Evolutionary conservation across 1,140 invertebrate species (phyloP), one percentile per base, ranked within the genome.

Genomic region (Drosophila tristis): DNA sequence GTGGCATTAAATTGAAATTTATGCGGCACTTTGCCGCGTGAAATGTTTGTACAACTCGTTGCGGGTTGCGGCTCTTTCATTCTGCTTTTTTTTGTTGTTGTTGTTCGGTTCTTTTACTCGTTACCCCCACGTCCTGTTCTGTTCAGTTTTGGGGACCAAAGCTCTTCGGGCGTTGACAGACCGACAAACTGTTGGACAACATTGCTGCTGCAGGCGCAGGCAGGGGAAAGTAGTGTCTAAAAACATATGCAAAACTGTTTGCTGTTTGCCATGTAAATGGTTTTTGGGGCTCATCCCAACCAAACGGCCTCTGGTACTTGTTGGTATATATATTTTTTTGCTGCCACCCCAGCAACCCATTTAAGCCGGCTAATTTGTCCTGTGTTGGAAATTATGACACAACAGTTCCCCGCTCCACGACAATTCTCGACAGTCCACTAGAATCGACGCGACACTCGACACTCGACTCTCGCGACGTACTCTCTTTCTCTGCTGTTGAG

Each of bases 21-120:
- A 87, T 87, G 82, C 82, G 84, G 82, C 84, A 87, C 84, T 87
- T 87, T 87, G 82, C 82, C 84, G 82, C 82, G 82, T 87, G 82
- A 87, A 87, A 87, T 87, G 82, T 87, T 87, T 87, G 84, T 87
- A 87, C 82, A 87, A 87, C 82, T 87, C 82, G 82, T 87, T 86
- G 81, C 78, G 81, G 81, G 82, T 59, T 86, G 82, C 84, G 78
- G 82, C 81, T 86, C 65, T 62, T 42, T 51, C 56, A 67, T 58
- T 51, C 59, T 43, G 20, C 49, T 57, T 9, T 26, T 26, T 16
- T 45, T 16, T 16, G 16, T 0, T 31, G 5, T 39, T 47, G 48
- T 51, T n/a, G 25, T 26, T 20, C n/a, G n/a, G n/a, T n/a, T 15
- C 57, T 42, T 11, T 39, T 4, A 3, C 35, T 4, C 35, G 5